phyloP scores from a whole-genome alignment of 2,797 vertebrate genomes.

The Melanotaenia trifasciata region DNA sequence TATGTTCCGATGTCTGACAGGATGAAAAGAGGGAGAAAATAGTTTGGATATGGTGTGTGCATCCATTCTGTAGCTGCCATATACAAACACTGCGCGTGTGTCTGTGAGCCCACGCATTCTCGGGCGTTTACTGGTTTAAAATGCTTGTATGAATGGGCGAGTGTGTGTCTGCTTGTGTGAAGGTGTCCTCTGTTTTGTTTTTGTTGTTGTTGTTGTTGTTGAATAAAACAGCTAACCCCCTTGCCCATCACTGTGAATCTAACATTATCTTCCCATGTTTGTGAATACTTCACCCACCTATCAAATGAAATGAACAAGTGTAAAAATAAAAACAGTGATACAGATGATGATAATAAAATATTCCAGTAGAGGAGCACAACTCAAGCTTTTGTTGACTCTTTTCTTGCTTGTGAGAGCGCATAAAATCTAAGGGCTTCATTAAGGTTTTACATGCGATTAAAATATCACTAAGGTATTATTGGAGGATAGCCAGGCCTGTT shows the following conservation, averaged over 20 bases:
- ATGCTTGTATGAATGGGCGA: slow-evolving; percentile 40
- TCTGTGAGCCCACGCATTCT: slow-evolving; percentile 48
- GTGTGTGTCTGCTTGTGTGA: slow-evolving; percentile 35
- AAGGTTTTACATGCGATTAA: not conserved
- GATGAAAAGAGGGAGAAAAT: slow-evolving; percentile 9
- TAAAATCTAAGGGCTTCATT: not conserved
- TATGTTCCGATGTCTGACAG: slow-evolving; percentile 40
- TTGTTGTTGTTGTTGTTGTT: slow-evolving; percentile 52
- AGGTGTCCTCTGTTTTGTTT: slow-evolving; percentile 31
- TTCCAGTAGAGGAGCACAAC: slow-evolving; percentile 84
- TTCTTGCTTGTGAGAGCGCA: slow-evolving; percentile 18
- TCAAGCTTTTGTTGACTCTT: slow-evolving; percentile 54
- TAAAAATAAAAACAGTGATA: slow-evolving; percentile 81
- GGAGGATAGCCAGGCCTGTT: not conserved
- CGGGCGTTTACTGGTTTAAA: slow-evolving; percentile 54
- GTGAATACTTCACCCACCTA: slow-evolving; percentile 82
- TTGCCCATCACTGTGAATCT: slow-evolving; percentile 87
- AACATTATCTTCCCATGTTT: slow-evolving; percentile 81
- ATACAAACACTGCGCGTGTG: slow-evolving; percentile 33
- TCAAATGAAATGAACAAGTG: slow-evolving; percentile 83
- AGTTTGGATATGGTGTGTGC: slow-evolving; percentile 50
- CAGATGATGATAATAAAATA: slow-evolving; percentile 85
- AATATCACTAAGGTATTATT: not conserved
- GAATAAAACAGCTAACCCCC: slow-evolving; percentile 76
- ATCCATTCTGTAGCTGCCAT: slow-evolving; percentile 52